Conservation (phyloP, 1,140 invertebrate species). For the Catajapyx aquilonaris region DNA sequence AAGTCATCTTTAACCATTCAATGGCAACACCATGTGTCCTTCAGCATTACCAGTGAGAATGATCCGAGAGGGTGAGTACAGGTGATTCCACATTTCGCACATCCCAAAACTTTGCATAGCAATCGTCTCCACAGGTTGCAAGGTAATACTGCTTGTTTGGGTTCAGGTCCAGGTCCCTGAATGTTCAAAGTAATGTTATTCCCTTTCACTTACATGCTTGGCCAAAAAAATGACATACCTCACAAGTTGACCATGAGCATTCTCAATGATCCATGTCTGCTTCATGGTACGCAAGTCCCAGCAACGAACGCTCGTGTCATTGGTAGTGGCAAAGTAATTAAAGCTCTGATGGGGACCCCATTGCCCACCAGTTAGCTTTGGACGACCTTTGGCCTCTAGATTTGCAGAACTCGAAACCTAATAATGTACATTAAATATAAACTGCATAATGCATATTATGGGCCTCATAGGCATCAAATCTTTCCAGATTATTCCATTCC, state of each 20-base stretch:
- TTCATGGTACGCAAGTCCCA: slow-evolving; percentile 63
- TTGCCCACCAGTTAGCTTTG: slow-evolving; percentile 58
- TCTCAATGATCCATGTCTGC: slow-evolving; percentile 61
- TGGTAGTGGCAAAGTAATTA: slow-evolving; percentile 58
- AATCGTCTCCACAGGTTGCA: slow-evolving; percentile 87
- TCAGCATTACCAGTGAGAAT: slow-evolving; percentile 91
- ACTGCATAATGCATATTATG: background rate
- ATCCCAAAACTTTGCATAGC: slow-evolving; percentile 88
- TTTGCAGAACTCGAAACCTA: slow-evolving; percentile 13
- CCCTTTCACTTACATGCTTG: background rate
- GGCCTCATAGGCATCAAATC: too few relatives aligned
- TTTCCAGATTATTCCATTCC: too few relatives aligned
- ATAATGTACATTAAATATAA: slow-evolving; percentile 6
- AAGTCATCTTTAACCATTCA: too few relatives aligned
- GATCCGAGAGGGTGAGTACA: slow-evolving; percentile 60
- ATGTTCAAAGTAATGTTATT: slow-evolving; percentile 2
- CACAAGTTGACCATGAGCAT: slow-evolving; percentile 69
- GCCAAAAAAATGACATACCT: slow-evolving; percentile 18
- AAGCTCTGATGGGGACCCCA: slow-evolving; percentile 89
- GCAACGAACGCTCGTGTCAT: slow-evolving; percentile 62
- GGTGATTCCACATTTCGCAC: slow-evolving; percentile 57
- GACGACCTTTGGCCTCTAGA: slow-evolving; percentile 42
- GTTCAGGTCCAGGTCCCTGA: slow-evolving; percentile 84
- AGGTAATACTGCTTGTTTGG: slow-evolving; percentile 87
- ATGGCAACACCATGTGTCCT: slow-evolving; percentile 5